phyloP scores from a whole-genome alignment of 1,140 invertebrate genomes.

The Whitmania pigra region DNA sequence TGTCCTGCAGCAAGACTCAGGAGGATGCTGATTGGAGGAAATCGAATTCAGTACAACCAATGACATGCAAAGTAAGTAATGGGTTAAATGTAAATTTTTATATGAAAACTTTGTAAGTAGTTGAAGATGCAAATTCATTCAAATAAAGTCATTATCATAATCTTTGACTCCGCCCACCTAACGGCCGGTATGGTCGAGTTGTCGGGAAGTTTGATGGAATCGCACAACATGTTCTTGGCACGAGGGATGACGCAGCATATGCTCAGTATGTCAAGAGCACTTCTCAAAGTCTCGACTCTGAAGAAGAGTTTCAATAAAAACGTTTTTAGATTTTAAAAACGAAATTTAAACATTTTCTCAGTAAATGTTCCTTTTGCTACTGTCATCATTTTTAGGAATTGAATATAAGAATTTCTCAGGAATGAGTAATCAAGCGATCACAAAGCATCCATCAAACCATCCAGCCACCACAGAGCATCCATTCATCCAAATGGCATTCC shows the following conservation, averaged over 20 bases:
- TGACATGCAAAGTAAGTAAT: neutral
- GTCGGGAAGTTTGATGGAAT: constrained; percentile 50
- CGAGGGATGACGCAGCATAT: constrained; percentile 78
- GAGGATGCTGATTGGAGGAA: constrained; percentile 46
- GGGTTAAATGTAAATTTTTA: too few species aligned
- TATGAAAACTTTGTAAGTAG: too few species aligned
- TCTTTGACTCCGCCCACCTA: constrained; percentile 32
- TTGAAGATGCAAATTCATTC: too few species aligned
- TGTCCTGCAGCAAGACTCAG: constrained; percentile 76
- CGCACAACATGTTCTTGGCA: constrained; percentile 66
- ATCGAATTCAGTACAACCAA: neutral
- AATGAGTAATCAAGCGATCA: too few species aligned
- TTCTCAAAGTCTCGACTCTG: constrained; percentile 73
- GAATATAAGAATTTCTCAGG: too few species aligned
- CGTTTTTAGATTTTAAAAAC: too few species aligned
- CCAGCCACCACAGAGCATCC: too few species aligned
- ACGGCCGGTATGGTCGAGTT: constrained; percentile 31
- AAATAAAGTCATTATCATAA: too few species aligned
- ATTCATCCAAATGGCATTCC: neutral
- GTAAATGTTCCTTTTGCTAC: too few species aligned
- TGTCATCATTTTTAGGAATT: too few species aligned
- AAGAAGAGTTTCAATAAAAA: neutral
- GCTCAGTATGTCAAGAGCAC: constrained; percentile 73
- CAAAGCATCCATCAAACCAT: too few species aligned
- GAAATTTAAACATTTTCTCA: too few species aligned